Base-by-base conservation (phyloP, 1,140 invertebrate species). In the Caenorhabditis inopinata region DNA sequence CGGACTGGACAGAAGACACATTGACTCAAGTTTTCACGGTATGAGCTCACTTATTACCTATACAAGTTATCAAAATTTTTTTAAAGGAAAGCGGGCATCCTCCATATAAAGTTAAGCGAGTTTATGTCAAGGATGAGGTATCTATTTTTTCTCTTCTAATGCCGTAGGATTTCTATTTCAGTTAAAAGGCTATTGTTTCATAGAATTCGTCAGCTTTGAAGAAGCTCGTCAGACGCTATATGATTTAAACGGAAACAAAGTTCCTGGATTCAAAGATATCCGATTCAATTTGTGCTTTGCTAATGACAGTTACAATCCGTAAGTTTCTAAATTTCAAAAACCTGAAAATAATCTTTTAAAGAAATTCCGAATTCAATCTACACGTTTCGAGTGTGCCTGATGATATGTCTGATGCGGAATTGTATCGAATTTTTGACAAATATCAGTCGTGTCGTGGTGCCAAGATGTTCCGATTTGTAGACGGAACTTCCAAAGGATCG, bases 231-330 rank as follows among this genome's bases (percentile, higher is more conserved):
- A 77, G 12, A 82, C 84, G 9, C 83, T 86, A 53, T 81, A 87
- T 23, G 51, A 84, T 45, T 74, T 85, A 1, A 87, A 86, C 79
- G 85, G 85, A 18, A 48, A 68, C 12, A 46, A 46, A 21, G 83
- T 88, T 68, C 85, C 83, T 1, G 68, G 81, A 6, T 82, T 78
- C 48, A 83, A 85, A 74, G 74, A 78, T 45, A 42, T 51, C 14
- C 80, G 83, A 21, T 87, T 86, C 74, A 85, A 88, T 51, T 77
- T 87, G 46, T 85, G 84, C n/a, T 87, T 87, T 80, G 86, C 86
- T 2, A 87, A 87, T 62, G 83, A 85, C 14, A 85, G 85, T 14
- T 75, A 84, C 51, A 78, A 76, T 38, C 58, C 76, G 48, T 82
- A 73, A 53, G 62, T 74, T 53, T 18, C 12, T 74, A 42, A 5